Percentiles rank a stretch among this genome's conserved stretches.
Evolutionary conservation across 1,140 invertebrate species (phyloP).

Genomic region (Oedothorax gibbosus): DNA sequence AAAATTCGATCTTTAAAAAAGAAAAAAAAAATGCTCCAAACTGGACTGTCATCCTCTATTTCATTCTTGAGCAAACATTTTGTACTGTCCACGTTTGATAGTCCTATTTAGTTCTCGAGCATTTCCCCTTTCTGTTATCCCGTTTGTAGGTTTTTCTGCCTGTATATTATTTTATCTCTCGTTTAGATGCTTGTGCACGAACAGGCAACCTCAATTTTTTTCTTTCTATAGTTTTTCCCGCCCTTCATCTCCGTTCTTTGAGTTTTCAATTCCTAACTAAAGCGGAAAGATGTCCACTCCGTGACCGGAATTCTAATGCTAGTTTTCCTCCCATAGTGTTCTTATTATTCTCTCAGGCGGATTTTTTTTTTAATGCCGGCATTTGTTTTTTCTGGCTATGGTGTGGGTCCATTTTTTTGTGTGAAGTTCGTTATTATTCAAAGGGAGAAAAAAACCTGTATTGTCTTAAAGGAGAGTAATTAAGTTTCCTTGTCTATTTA

Average conservation of each 20-base stretch:
- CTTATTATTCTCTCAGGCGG: background rate
- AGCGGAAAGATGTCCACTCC: slow-evolving; percentile 29
- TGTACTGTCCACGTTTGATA: slow-evolving; percentile 3
- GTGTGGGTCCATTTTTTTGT: no score
- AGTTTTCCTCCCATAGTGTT: slow-evolving; percentile 16
- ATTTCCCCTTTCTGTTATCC: background rate
- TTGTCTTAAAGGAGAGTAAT: no score
- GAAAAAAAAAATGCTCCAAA: background rate
- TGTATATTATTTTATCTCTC: slow-evolving; percentile 32
- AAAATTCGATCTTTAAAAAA: slow-evolving; percentile 8
- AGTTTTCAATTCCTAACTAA: slow-evolving; percentile 44
- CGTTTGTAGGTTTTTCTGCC: background rate
- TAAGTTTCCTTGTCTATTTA: no score
- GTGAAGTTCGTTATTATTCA: no score
- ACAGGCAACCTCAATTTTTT: slow-evolving; percentile 22
- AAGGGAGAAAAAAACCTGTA: no score
- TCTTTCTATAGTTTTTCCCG: background rate
- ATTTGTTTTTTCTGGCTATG: background rate
- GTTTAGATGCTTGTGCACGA: slow-evolving; percentile 43
- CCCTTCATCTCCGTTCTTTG: slow-evolving; percentile 1
- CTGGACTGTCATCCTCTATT: slow-evolving; percentile 31
- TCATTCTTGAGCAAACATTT: slow-evolving; percentile 28
- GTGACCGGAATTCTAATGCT: slow-evolving; percentile 45
- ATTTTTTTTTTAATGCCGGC: background rate
- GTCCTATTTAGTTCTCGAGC: slow-evolving; percentile 32